Percentiles rank a stretch among this genome's conserved stretches.
Conservation (phyloP, 2,797 vertebrate species). For the Tolypeutes matacus region DNA sequence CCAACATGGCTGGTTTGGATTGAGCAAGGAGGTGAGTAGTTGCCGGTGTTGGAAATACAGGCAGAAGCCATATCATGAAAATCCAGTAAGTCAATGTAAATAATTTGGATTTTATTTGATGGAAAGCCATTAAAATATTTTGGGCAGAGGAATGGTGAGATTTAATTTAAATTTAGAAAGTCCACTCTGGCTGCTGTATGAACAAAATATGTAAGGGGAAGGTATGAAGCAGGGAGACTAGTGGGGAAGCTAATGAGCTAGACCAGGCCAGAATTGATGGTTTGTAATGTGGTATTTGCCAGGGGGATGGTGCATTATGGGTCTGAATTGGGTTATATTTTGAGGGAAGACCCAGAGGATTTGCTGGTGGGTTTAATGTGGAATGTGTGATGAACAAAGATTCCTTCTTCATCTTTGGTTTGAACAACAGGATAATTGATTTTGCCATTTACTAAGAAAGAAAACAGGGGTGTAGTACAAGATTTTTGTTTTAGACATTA, state of each 20-base stretch:
- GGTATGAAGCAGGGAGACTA: not conserved
- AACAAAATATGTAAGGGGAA: not conserved
- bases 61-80: not conserved
- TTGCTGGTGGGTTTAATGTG: not conserved
- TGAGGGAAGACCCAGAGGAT: not conserved
- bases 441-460: not conserved
- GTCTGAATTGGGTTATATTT: not conserved
- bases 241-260: not conserved
- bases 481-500: not conserved
- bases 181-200: not conserved
- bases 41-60: not conserved
- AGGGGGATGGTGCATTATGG: not conserved
- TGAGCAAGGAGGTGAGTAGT: not conserved
- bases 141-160: not conserved
- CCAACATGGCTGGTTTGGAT: not conserved
- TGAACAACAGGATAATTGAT: slow-evolving; percentile 26
- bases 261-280: not conserved
- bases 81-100: not conserved
- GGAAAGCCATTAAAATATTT: not conserved
- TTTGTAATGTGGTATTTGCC: not conserved
- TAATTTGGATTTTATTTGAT: not conserved
- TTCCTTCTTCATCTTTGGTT: not conserved
- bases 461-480: not conserved
- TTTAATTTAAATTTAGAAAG: not conserved
- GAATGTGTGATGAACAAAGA: not conserved